Base-by-base conservation (phyloP, 2,113 vertebrate species). In the Macquaria ambigua region DNA sequence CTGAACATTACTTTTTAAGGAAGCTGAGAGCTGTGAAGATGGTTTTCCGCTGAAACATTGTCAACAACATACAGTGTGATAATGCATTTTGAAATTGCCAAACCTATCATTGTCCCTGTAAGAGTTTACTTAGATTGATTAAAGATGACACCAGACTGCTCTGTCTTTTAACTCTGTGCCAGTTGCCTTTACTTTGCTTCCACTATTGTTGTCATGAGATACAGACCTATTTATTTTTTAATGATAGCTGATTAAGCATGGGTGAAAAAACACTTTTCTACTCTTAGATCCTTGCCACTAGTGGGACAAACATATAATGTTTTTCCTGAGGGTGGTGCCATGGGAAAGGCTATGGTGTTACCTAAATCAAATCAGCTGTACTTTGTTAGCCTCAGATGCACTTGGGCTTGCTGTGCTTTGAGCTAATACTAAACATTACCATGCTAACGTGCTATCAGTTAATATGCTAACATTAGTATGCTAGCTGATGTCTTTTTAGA, bases 161-260 rank as follows among this genome's bases (percentile, higher is more conserved):
- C 61, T 50, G 41, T 85, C 85, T 78, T 81, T 86, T 67, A 73
- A 79, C 79, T 83, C 23, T 69, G 77, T 82, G 68, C 70, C 59
- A 59, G 70, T 81, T 88, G 78, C 81, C 63, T 89, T 93, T 93
- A 67, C 46, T 90, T 86, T 85, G 23, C 85, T 89, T 86, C 82
- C 62, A 62, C 81, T 74, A 16, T 89, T 91, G 73, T 88, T 92
- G 81, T 90, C 90, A 91, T 90, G 81, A 93, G 82, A 93, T 91
- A 91, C 85, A 93, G 61, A 89, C 78, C 28, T 93, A 93, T 95
- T 96, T 94, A 92, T 95, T 88, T 91, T 90, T 92, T 90, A 62
- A 82, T 90, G 88, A 96, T 96, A 95, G 96, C 95, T 95, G 93
- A 95, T 95, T 92, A 94, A 95, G 2, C 50, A 46, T 12, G 14